These are phyloP conservation scores for Automeris io DNA, from an alignment of 2,888 invertebrate species.

Conservation along the genomic window DNA sequence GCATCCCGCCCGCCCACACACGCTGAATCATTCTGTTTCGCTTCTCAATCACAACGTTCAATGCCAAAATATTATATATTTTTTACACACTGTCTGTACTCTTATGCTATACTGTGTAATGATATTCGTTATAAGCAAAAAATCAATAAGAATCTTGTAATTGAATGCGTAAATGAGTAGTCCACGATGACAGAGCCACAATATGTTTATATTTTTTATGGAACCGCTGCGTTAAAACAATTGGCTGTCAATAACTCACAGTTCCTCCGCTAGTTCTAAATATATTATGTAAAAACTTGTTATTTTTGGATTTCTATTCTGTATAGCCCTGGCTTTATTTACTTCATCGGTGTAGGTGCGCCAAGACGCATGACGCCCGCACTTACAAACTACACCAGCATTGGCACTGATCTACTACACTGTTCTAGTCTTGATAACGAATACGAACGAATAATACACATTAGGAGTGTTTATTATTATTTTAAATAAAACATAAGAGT, in stretches of 20 bases:
- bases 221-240: slow-evolving; percentile 9
- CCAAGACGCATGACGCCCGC: slow-evolving; percentile 69
- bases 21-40: slow-evolving; percentile 51
- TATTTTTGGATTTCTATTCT: slow-evolving; percentile 62
- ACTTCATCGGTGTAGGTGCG: slow-evolving; percentile 58
- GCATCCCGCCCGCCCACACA: slow-evolving; percentile 62
- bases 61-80: slow-evolving; percentile 32
- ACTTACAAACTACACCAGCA: slow-evolving; percentile 57
- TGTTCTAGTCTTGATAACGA: slow-evolving; percentile 67
- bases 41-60: slow-evolving; percentile 41
- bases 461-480: slow-evolving; percentile 4
- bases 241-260: slow-evolving; percentile 29
- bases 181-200: neutral
- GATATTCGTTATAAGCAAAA: neutral
- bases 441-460: slow-evolving; percentile 42
- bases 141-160: neutral
- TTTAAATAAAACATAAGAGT: neutral
- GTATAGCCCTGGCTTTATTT: slow-evolving; percentile 62
- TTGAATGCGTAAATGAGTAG: neutral
- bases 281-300: slow-evolving; percentile 36
- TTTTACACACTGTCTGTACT: slow-evolving; percentile 9
- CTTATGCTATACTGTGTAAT: slow-evolving; percentile 4
- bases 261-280: slow-evolving; percentile 31
- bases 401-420: slow-evolving; percentile 70
- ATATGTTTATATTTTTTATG: slow-evolving; percentile 2